These are phyloP conservation scores for Colossoma macropomum DNA, from an alignment of 2,113 vertebrate genomes.

Conservation along the genomic window DNA sequence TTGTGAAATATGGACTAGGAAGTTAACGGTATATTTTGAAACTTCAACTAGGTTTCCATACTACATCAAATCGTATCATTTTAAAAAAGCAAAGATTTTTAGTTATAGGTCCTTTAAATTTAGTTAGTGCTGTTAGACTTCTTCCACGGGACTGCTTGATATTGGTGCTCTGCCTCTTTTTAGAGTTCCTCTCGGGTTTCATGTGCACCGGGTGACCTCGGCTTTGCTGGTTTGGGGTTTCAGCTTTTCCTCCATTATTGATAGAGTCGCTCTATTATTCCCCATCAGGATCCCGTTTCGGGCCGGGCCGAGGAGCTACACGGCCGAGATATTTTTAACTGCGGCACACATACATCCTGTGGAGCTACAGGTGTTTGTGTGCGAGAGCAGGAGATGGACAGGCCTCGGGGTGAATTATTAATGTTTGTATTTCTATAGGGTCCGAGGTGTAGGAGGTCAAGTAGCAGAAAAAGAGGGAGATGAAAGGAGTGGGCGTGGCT, in stretches of 20 bases:
- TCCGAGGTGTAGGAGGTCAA: constrained; percentile 57
- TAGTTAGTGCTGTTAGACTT: constrained; percentile 43
- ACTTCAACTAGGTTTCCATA: no score
- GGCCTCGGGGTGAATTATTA: constrained; percentile 67
- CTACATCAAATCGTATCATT: no score
- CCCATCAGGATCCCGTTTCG: constrained; percentile 74
- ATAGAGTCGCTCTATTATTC: constrained; percentile 74
- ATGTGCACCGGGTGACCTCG: constrained; percentile 67
- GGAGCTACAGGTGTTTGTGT: constrained; percentile 51
- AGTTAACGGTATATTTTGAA: no score
- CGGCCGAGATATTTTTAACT: constrained; percentile 29
- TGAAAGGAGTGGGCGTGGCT: background rate
- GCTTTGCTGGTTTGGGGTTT: constrained; percentile 75
- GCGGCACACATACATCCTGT: constrained; percentile 41
- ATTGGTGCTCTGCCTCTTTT: constrained; percentile 39
- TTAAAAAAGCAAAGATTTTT: background rate
- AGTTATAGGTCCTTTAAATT: background rate
- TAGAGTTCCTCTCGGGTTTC: constrained; percentile 67
- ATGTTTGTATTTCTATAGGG: constrained; percentile 50
- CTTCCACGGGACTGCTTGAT: constrained; percentile 42
- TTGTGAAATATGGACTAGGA: no score
- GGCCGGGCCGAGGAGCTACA: constrained; percentile 14
- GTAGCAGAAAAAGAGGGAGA: constrained; percentile 37
- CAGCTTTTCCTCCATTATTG: constrained; percentile 79
- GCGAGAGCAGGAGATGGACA: constrained; percentile 56